These are phyloP conservation scores for Homarus gammarus DNA, from an alignment of 2,888 invertebrate species.

Conservation along the genomic window DNA sequence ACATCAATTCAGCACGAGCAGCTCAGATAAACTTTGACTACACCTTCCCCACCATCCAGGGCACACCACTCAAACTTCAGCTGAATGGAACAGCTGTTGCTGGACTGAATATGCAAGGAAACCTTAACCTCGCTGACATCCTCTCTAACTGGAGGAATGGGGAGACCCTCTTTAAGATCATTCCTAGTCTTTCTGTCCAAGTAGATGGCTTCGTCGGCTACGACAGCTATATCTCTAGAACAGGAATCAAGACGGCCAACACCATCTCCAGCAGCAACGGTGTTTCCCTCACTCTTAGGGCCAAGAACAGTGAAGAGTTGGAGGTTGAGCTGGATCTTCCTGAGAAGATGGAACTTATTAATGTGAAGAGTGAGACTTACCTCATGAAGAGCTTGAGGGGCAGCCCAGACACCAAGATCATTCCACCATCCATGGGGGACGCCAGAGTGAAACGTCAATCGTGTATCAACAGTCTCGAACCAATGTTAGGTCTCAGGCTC, in stretches of 20 bases:
- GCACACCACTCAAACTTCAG: conserved; percentile 59
- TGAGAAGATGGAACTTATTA: conserved; percentile 44
- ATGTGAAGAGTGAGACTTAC: conserved; percentile 34
- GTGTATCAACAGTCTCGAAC: conserved; percentile 35
- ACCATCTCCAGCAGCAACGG: conserved; percentile 38
- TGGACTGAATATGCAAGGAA: conserved; percentile 22
- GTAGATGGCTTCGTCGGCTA: conserved; percentile 55
- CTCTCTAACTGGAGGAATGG: neutral
- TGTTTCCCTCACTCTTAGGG: neutral
- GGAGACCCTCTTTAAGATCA: neutral
- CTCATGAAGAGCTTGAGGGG: conserved; percentile 42
- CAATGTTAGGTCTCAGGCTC: conserved; percentile 43
- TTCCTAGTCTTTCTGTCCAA: conserved; percentile 37
- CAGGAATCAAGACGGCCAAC: conserved; percentile 22
- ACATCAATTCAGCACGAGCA: conserved; percentile 16
- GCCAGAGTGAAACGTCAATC: neutral
- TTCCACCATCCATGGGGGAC: conserved; percentile 34
- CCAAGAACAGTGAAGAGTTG: neutral
- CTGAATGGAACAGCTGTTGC: conserved; percentile 40
- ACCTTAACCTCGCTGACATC: neutral
- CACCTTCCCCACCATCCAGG: conserved; percentile 68
- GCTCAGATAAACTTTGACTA: conserved; percentile 48
- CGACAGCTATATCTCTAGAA: conserved; percentile 29
- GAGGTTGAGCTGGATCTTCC: conserved; percentile 42
- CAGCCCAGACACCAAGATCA: conserved; percentile 31